phyloP scores from a whole-genome alignment of 2,113 vertebrate species.

The Dasyurus viverrinus region DNA sequence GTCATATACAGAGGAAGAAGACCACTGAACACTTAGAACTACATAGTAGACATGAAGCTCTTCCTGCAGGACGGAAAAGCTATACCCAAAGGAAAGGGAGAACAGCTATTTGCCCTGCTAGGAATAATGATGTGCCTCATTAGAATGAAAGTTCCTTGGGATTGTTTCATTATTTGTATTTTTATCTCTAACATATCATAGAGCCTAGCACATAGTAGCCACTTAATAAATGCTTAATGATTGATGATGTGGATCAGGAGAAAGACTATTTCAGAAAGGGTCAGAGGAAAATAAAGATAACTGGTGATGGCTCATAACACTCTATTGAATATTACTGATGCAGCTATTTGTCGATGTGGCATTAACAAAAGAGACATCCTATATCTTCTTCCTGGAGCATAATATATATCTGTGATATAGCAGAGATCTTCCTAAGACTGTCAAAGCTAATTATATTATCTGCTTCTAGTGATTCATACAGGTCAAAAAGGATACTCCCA shows the following conservation, averaged over 20 bases:
- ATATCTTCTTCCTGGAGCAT: background rate
- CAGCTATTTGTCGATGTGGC: background rate
- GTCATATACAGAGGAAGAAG: background rate
- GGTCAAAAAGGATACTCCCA: background rate
- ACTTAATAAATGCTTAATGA: background rate
- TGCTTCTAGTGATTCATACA: background rate
- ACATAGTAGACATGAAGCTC: background rate
- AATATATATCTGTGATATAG: background rate
- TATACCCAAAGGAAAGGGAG: background rate
- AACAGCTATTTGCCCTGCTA: background rate
- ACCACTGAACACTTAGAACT: background rate
- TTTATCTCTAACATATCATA: background rate
- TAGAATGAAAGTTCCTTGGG: background rate
- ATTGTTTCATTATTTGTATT: background rate
- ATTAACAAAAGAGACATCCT: background rate
- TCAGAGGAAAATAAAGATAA: background rate
- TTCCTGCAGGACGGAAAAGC: background rate
- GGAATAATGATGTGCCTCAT: background rate
- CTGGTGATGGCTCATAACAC: background rate
- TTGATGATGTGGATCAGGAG: background rate
- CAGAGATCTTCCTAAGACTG: background rate
- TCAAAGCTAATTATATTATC: background rate
- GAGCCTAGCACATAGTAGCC: background rate
- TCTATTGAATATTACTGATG: background rate
- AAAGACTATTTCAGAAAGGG: background rate